phyloP scores from a whole-genome alignment of 2,888 invertebrate species.

The Odontothrips loti region DNA sequence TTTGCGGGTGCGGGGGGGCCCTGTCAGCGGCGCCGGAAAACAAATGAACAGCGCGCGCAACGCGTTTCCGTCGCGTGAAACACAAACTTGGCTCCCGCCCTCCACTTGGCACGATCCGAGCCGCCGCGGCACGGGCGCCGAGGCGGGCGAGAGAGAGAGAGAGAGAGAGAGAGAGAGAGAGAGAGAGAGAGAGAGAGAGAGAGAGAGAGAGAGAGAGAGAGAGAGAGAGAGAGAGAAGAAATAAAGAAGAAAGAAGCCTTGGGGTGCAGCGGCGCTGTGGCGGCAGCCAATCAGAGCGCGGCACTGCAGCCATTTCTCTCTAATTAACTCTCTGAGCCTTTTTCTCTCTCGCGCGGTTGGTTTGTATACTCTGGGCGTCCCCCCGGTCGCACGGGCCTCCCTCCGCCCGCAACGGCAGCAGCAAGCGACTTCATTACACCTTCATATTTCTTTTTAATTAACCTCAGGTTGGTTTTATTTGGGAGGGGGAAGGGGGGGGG shows the following conservation, averaged over 20 bases:
- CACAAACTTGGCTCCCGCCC: constrained; percentile 11
- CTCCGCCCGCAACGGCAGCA: background rate
- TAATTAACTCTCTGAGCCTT: constrained; percentile 9
- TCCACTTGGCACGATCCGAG: background rate
- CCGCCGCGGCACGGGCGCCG: background rate
- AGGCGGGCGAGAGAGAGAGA: background rate
- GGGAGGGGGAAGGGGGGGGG: no score
- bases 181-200: background rate
- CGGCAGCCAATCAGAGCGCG: background rate
- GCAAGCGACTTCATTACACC: constrained; percentile 6
- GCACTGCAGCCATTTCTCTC: constrained; percentile 12
- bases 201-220: background rate
- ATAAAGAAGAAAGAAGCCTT: no score
- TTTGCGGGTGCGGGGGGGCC: background rate
- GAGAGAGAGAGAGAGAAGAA: no score
- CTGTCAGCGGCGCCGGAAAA: background rate
- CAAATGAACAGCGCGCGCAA: background rate
- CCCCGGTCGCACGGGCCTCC: background rate
- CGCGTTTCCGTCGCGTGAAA: constrained; percentile 8
- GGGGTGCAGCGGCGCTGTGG: background rate
- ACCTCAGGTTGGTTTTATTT: constrained; percentile 11
- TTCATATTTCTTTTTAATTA: constrained; percentile 23
- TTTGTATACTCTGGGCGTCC: constrained; percentile 10
- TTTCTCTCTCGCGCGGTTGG: background rate
- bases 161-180: background rate